phyloP scores from a whole-genome alignment of 2,113 vertebrate genomes.

The Periophthalmus modestus region DNA sequence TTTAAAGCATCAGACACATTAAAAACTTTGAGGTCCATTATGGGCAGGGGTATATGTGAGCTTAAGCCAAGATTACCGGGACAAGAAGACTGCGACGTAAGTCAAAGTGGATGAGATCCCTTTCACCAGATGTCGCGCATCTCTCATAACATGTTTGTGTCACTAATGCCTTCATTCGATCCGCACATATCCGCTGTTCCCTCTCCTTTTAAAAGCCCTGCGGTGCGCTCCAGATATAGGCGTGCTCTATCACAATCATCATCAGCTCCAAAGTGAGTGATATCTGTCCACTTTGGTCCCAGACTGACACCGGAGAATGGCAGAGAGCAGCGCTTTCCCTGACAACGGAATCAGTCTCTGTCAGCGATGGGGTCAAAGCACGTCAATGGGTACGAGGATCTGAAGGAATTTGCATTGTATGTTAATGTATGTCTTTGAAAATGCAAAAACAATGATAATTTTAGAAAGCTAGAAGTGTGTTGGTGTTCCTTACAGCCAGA shows the following conservation, averaged over 20 bases:
- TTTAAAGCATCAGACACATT: slow-evolving; percentile 54
- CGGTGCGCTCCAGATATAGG: slow-evolving; percentile 65
- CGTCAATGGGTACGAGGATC: not conserved
- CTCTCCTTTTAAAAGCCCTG: slow-evolving; percentile 46
- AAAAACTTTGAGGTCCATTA: slow-evolving; percentile 73
- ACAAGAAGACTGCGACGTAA: slow-evolving; percentile 40
- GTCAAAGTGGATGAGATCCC: slow-evolving; percentile 62
- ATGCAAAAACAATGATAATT: no score
- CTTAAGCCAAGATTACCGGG: slow-evolving; percentile 69
- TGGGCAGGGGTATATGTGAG: slow-evolving; percentile 63
- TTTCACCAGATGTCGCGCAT: slow-evolving; percentile 74
- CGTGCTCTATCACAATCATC: slow-evolving; percentile 43
- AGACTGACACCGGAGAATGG: slow-evolving; percentile 42
- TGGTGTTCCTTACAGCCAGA: no score
- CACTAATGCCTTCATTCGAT: slow-evolving; percentile 70
- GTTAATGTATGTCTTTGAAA: no score
- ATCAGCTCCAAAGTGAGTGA: slow-evolving; percentile 45
- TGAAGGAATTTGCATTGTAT: not conserved
- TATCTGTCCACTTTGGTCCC: slow-evolving; percentile 52
- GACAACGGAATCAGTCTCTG: not conserved
- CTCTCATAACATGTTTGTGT: slow-evolving; percentile 76
- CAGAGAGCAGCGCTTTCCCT: slow-evolving; percentile 24
- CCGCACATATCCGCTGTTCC: slow-evolving; percentile 54
- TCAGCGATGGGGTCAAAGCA: not conserved
- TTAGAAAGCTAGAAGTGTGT: no score